Conservation (phyloP, 2,113 vertebrate species). For the Phylloscopus whistleri region DNA sequence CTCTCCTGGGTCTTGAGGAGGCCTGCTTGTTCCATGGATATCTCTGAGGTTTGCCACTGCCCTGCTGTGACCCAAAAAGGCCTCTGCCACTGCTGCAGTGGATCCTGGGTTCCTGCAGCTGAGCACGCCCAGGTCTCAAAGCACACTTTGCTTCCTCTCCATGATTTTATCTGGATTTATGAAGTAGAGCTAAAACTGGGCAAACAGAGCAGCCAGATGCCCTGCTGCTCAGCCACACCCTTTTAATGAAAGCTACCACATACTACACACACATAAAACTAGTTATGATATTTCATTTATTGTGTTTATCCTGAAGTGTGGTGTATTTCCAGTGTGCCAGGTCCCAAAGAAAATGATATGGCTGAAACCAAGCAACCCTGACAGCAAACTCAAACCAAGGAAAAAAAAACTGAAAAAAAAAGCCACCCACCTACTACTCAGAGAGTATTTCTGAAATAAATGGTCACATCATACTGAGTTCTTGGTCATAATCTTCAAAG, state of each 20-base stretch:
- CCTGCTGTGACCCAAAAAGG: background rate
- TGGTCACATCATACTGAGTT: background rate
- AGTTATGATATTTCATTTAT: background rate
- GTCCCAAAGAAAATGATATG: background rate
- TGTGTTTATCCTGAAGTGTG: background rate
- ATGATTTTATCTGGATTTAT: background rate
- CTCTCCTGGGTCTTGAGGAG: background rate
- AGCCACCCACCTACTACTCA: fast-evolving
- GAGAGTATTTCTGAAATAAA: background rate
- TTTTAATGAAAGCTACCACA: background rate
- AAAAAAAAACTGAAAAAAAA: background rate
- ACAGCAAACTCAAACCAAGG: background rate
- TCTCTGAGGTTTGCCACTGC: background rate
- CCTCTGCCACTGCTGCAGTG: background rate
- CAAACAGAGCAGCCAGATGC: background rate
- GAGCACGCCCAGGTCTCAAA: background rate
- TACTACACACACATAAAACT: background rate
- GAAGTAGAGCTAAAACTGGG: background rate
- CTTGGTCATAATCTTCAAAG: background rate
- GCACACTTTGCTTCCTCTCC: background rate
- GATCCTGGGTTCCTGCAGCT: background rate
- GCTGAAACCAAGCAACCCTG: background rate
- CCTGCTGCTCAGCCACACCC: background rate
- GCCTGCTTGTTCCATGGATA: background rate
- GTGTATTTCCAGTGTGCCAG: background rate